phyloP scores from a whole-genome alignment of 2,888 invertebrate species.

The Caradrina kadenii region DNA sequence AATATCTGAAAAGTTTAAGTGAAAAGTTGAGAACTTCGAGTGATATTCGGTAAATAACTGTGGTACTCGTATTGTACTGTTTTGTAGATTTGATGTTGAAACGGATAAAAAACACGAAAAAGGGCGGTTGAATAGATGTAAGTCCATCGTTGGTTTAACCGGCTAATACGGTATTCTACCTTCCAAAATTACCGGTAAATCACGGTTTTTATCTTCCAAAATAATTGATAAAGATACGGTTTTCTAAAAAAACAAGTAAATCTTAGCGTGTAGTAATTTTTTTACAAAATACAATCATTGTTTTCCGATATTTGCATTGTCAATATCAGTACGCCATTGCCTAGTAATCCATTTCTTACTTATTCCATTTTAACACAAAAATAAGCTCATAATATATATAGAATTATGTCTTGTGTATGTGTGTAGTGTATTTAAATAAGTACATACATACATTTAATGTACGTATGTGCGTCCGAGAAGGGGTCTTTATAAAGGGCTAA shows the following conservation, averaged over 20 bases:
- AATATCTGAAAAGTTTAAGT: slow-evolving; percentile 1
- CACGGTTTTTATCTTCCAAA: too few relatives aligned
- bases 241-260: too few relatives aligned
- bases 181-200: too few relatives aligned
- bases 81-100: not conserved
- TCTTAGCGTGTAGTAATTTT: too few relatives aligned
- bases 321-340: not conserved
- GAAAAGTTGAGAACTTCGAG: not conserved
- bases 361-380: not conserved
- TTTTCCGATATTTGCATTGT: not conserved
- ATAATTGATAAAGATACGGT: too few relatives aligned
- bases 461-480: not conserved
- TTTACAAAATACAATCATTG: not conserved
- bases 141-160: not conserved
- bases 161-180: too few relatives aligned
- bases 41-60: not conserved
- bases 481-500: too few relatives aligned
- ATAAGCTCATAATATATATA: slow-evolving; percentile 12
- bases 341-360: slow-evolving; percentile 17
- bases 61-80: slow-evolving; percentile 5
- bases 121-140: not conserved
- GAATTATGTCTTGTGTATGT: slow-evolving; percentile 1
- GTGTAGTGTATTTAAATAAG: not conserved
- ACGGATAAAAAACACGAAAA: not conserved
- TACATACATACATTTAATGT: not conserved